Base-by-base conservation (phyloP, 2,888 invertebrate species). In the Heteromyza rotundicornis region DNA sequence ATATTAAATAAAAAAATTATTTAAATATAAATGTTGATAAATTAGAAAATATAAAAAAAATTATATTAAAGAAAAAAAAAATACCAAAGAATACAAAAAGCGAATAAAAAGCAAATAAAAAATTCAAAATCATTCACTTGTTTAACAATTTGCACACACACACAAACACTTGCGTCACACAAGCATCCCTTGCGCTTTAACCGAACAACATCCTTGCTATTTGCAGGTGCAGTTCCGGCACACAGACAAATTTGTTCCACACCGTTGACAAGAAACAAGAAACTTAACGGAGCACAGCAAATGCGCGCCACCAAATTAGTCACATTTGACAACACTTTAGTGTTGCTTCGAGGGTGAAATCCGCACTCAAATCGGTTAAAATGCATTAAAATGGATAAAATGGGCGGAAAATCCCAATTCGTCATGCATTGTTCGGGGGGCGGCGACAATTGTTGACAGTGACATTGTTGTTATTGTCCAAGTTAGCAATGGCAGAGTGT, bases 221-320 rank as follows among this genome's bases (percentile, higher is more conserved):
- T 52, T 81, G 82, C 82, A 82, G 82, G 82, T 82, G 82, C 80
- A 81, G 77, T 68, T 68, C n/a, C n/a, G n/a, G n/a, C n/a, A n/a
- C n/a, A n/a, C n/a, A n/a, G 71, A 65, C 63, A 70, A 74, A 82
- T 82, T 81, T 68, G 82, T 80, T 77, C 72, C 78, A 72, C 71
- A 73, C 77, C 75, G 78, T 81, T 82, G 82, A 80, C 81, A 79
- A 75, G 16, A 76, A 76, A 79, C 76, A 76, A 75, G 70, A 72
- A 67, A 70, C 70, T 69, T 61, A 66, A 68, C 72, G 70, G 69
- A 71, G 68, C 67, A 63, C 51, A 51, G 57, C 51, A 58, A 47
- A 62, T 65, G 65, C 64, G 65, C 62, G 54, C 65, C 63, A 64
- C 53, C 35, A 64, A 66, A 66, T 66, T 66, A 66, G 65, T 63